Percentiles rank a stretch among this genome's conserved stretches.
Conservation (phyloP, 2,797 vertebrate species). For the Muscicapa comitata region DNA sequence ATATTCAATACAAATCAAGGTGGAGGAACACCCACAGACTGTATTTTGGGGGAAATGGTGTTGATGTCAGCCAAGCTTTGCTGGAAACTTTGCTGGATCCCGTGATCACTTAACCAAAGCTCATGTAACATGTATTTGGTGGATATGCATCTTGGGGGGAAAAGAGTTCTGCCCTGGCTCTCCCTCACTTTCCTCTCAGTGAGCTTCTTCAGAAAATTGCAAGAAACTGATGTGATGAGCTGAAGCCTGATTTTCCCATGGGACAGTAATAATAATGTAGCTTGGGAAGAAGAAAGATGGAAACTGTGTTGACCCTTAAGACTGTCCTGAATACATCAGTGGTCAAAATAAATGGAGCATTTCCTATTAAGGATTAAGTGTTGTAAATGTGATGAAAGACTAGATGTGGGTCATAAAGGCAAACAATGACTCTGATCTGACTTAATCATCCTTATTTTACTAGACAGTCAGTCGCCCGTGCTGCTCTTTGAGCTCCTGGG, state of each 20-base stretch:
- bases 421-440: not conserved
- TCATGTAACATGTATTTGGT: not conserved
- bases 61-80: not conserved
- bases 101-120: not conserved
- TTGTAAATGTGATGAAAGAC: conserved; percentile 17
- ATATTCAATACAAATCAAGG: not conserved
- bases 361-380: conserved; percentile 31
- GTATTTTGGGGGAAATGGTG: not conserved
- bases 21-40: accelerated
- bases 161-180: not conserved
- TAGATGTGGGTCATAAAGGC: not conserved
- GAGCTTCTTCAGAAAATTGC: not conserved
- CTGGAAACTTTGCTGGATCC: not conserved
- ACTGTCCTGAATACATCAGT: not conserved
- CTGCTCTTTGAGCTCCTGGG: not conserved
- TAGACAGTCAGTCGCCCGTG: not conserved
- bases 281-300: conserved; percentile 7
- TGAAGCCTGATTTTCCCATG: conserved; percentile 4
- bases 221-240: not conserved
- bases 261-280: not conserved
- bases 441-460: conserved; percentile 30
- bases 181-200: not conserved
- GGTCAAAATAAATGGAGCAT: conserved; percentile 21
- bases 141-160: not conserved
- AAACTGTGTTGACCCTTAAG: not conserved